These are phyloP conservation scores for Caerostris extrusa DNA, from an alignment of 1,140 invertebrate species.

Conservation along the genomic window DNA sequence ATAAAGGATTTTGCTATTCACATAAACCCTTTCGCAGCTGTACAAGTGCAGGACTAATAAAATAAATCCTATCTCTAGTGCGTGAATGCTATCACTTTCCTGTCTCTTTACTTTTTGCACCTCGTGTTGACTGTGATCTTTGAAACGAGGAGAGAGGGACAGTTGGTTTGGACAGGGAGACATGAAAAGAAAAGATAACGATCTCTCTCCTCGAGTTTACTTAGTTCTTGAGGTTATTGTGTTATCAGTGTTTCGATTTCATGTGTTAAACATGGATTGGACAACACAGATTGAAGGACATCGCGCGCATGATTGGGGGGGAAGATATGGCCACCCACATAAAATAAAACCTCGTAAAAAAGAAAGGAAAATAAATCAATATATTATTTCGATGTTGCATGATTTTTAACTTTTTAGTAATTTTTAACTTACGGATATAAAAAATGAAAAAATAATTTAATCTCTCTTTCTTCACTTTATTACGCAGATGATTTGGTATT, in stretches of 20 bases:
- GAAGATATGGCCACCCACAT: background rate
- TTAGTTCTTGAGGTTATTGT: conserved; percentile 10
- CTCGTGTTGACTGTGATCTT: conserved; percentile 34
- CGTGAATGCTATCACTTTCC: background rate
- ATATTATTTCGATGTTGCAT: background rate
- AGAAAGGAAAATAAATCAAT: no score
- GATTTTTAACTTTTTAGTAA: background rate
- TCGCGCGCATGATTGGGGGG: background rate
- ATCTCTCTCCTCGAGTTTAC: background rate
- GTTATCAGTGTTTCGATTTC: background rate
- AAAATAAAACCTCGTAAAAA: no score
- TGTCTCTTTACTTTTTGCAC: background rate
- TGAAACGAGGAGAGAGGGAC: background rate
- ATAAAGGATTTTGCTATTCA: no score
- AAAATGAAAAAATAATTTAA: background rate
- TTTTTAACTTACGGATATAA: background rate
- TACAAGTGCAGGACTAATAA: no score
- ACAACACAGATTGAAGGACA: conserved; percentile 3
- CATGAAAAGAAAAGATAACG: conserved; percentile 48
- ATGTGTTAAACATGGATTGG: background rate
- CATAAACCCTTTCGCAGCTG: no score
- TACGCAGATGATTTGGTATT: no score
- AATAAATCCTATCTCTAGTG: no score
- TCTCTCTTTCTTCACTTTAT: background rate
- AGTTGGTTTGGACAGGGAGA: background rate